Conservation (phyloP, 2,797 vertebrate species). For the Holocentrus rufus region DNA sequence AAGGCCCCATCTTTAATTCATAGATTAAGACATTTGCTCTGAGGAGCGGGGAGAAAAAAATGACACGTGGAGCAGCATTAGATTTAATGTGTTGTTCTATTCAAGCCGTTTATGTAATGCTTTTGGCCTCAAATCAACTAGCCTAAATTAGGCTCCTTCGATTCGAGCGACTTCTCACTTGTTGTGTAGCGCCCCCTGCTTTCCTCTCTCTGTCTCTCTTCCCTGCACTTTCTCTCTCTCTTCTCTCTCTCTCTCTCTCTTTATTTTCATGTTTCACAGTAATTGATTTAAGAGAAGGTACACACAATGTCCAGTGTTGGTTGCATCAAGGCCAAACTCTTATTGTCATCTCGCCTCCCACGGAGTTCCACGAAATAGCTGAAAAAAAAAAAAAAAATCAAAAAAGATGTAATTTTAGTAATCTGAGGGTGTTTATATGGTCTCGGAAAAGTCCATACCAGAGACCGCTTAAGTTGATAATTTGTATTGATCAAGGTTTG, state of each 20-base stretch:
- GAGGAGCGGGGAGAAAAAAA: conserved; percentile 55
- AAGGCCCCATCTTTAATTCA: conserved; percentile 78
- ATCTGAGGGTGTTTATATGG: too few species aligned
- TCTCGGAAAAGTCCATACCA: too few species aligned
- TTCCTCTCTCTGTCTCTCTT: background rate
- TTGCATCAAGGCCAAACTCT: background rate
- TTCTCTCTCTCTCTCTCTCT: background rate
- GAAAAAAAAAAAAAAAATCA: too few species aligned
- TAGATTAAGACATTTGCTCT: conserved; percentile 76
- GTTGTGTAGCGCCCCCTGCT: background rate
- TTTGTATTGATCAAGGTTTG: too few species aligned
- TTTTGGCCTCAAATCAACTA: conserved; percentile 55
- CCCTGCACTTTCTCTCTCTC: background rate
- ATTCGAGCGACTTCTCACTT: conserved; percentile 10
- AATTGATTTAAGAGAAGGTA: conserved; percentile 1
- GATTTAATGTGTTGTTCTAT: conserved; percentile 62
- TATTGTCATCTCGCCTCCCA: background rate
- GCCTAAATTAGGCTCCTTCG: background rate
- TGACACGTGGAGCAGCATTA: conserved; percentile 54
- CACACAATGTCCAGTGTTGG: background rate
- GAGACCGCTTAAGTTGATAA: too few species aligned
- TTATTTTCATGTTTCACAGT: background rate
- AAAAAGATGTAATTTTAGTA: too few species aligned
- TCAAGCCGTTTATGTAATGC: conserved; percentile 52
- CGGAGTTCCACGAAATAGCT: background rate